Base-by-base conservation (phyloP, 30 jellyfish, hydroid and myxozoan species). In the Morbakka virulenta region DNA sequence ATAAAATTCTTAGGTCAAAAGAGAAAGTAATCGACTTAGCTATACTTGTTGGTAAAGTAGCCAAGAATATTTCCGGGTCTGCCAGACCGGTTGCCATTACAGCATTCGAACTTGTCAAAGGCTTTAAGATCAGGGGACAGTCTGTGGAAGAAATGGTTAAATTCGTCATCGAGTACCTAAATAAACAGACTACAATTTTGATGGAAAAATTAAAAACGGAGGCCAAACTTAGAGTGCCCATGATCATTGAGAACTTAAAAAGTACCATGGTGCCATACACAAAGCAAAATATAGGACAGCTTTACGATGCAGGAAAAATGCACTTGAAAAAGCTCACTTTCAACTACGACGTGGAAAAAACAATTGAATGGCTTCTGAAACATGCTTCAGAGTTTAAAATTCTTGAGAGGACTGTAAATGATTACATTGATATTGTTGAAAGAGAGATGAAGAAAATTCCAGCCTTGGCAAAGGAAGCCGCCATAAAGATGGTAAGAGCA, bases 41-140 rank as follows among this genome's bases (percentile, higher is more conserved):
- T 2, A 50, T 57, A 36, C 33, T 32, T 47, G 30, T 75, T 2
- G 73, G 67, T 84, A 63, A 26, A 35, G 80, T 87, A 57, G 91
- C 86, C 50, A 82, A 41, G 84, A 93, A 93, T 85, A 52, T 93
- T 51, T 85, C 99, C 28, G 95, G 86, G 57, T 77, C 95, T 41
- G 86, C 92, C 2, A 80, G 77, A 76, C 99, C 99, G 1, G 99
- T 93, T 70, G 94, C 76, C 50, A 75, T 76, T 50, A 93, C 89
- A 29, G 99, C 99, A 4, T 21, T 93, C 68, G 78, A 83, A 28
- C 84, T 93, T 13, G 90, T 85, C 12, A 93, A 83, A 67, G 99
- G 81, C 33, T 93, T 93, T 95, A 86, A 86, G 72, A 57, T 93
- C 76, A 86, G 96, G 27, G 97, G 96, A 24, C 81, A 85, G 89